Evolutionary conservation across 2,888 invertebrate species (phyloP), one percentile per base, ranked within the genome.

Genomic region (Heliconius cydno): DNA sequence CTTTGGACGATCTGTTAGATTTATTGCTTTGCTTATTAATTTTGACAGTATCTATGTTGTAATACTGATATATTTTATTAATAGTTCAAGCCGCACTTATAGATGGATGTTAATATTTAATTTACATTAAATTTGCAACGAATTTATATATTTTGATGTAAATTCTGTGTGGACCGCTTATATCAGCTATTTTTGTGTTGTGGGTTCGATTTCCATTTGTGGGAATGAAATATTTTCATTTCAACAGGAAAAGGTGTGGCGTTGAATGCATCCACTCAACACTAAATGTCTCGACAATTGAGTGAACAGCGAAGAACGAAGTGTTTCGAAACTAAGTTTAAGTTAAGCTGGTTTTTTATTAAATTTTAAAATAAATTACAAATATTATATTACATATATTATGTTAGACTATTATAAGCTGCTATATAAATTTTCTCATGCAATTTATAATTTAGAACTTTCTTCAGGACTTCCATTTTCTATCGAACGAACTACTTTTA

Each of bases 401-500:
- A 41, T 52, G 6, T 19, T 19, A 52, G 7, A 19, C 6, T 22
- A n/a, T 60, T 60, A n/a, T 60, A n/a, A 60, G 3, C 60, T 60
- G 60, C 60, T 60, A 22, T n/a, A 60, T 3, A 65, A 4, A 12
- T 13, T 19, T n/a, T 60, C 73, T 13, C 34, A 73, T 60, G 57
- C 19, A 72, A 65, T 28, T 46, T 52, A 78, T 78, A 67, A 73
- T 78, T 73, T 15, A 25, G 28, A 78, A 57, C 57, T n/a, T 68
- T 72, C 67, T 41, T 67, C 73, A 72, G 68, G 38, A 72, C 71
- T 52, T 41, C 67, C 76, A 76, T 67, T 65, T 68, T 80, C 25
- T 76, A 78, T 73, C 52, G 52, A 72, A 52, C 65, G 82, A 34
- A 63, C 82, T 46, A 82, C 77, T 80, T 82, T 80, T 79, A 68